A percentile compares a stretch with the other conserved stretches of the same genome.
Evolutionary conservation across 2,888 invertebrate genomes (phyloP).

Genomic region (Erebia aethiops): DNA sequence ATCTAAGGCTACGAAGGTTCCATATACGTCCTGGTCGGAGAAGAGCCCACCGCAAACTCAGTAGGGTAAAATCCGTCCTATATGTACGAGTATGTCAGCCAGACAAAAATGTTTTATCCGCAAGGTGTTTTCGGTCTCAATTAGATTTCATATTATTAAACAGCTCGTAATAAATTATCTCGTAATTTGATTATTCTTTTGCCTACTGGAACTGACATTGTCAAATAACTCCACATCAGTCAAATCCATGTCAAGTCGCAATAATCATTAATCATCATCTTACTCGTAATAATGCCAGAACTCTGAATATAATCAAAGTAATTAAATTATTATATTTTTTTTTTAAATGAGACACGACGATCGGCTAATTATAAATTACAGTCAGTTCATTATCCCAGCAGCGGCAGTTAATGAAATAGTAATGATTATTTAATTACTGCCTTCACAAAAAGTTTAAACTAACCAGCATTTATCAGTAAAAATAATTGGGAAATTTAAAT

Average conservation of each 20-base stretch:
- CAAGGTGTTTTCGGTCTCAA: no score
- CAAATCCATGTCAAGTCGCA: not conserved
- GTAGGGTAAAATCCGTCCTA: no score
- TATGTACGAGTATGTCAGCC: no score
- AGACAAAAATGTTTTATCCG: no score
- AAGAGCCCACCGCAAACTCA: no score
- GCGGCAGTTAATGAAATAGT: not conserved
- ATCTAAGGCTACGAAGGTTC: no score
- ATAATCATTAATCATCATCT: not conserved
- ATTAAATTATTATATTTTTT: conserved; percentile 12
- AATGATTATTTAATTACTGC: conserved; percentile 14
- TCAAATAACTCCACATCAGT: not conserved
- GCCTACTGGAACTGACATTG: no score
- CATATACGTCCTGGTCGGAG: no score
- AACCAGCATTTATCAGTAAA: not conserved
- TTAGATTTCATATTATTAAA: no score
- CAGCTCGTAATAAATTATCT: no score
- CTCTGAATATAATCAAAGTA: not conserved
- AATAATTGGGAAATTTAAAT: no score
- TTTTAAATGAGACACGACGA: conserved; percentile 10
- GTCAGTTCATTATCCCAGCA: not conserved
- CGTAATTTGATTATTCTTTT: no score
- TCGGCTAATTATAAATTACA: conserved; percentile 8
- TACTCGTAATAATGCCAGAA: conserved; percentile 1
- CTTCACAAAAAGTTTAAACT: conserved; percentile 7